Base-by-base conservation (phyloP, 2,888 invertebrate species). In the Drosophila anceps region DNA sequence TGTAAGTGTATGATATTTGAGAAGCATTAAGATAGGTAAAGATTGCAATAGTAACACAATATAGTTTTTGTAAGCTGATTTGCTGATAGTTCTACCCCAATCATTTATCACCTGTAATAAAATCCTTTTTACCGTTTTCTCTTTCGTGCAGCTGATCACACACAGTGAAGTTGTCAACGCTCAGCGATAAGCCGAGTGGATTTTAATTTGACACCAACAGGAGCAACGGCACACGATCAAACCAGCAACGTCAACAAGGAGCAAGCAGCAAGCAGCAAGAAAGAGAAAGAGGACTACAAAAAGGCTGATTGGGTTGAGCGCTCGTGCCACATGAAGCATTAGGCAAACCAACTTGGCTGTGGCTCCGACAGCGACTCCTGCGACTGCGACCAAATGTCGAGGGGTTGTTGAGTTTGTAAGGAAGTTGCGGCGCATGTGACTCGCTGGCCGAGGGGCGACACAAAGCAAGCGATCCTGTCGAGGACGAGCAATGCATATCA, bases 391-490 rank as follows among this genome's bases (percentile, higher is more conserved):
- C 53, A 18, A 27, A 10, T 51, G 46, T 37, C 74, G 72, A 78
- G 76, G 79, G 90, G 73, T 77, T 78, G 75, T 29, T 82, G 29
- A 60, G 37, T 31, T 27, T 10, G 61, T 55, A 81, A 86, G 72
- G 88, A 81, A 90, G 65, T 73, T 71, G 71, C 77, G 70, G 74
- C 18, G 27, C 48, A 27, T 60, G 72, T 15, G 33, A 18, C 39
- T 39, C 27, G 44, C 44, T 44, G 59, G 63, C 27, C 41, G 48
- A 62, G 75, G 79, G 82, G 59, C 68, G 81, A 87, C 68, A 79
- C 82, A 79, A 69, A 82, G 73, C 83, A 60, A 79, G 68, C 83
- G 86, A 84, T 85, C 79, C 88, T 84, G 85, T n/a, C 39, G 63
- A 61, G 73, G 73, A 75, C 62, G 68, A 66, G 33, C 63, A 37